A percentile compares a stretch with the other conserved stretches of the same genome.
Conservation (phyloP, 1,140 invertebrate genomes). For the Sipha flava region DNA sequence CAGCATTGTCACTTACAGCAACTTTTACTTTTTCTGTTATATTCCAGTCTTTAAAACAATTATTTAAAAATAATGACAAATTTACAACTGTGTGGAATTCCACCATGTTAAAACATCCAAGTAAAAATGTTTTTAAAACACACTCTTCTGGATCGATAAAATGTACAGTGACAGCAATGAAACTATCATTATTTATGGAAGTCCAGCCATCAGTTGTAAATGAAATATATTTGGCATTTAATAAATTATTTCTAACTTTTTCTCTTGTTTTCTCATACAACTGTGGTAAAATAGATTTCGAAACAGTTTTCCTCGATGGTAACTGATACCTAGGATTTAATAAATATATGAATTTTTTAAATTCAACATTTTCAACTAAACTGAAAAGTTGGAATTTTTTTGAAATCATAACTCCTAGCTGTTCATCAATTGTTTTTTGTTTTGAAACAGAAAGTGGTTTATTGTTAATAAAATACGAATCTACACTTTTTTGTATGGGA, state of each 20-base stretch:
- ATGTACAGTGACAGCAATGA: constrained; percentile 32
- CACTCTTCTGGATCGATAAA: constrained; percentile 35
- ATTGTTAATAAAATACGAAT: background rate
- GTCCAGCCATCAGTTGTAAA: constrained; percentile 39
- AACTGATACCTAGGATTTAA: constrained; percentile 37
- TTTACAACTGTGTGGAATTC: background rate
- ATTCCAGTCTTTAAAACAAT: background rate
- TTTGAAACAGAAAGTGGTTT: background rate
- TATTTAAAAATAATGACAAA: constrained; percentile 2
- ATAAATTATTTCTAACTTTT: constrained; percentile 28
- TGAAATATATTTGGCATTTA: constrained; percentile 13
- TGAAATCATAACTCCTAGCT: constrained; percentile 37
- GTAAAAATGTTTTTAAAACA: constrained; percentile 26
- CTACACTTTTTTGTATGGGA: background rate
- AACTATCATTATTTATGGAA: background rate
- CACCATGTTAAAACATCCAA: constrained; percentile 33
- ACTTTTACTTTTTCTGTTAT: background rate
- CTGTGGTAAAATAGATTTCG: constrained; percentile 34
- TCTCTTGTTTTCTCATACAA: constrained; percentile 33
- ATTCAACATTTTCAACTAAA: constrained; percentile 38
- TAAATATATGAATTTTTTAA: constrained; percentile 36
- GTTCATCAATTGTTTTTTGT: constrained; percentile 32
- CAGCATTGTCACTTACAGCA: background rate
- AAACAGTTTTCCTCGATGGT: constrained; percentile 38
- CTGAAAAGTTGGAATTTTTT: constrained; percentile 37